phyloP scores from a whole-genome alignment of 2,113 vertebrate genomes.

The Microtus montanus region DNA sequence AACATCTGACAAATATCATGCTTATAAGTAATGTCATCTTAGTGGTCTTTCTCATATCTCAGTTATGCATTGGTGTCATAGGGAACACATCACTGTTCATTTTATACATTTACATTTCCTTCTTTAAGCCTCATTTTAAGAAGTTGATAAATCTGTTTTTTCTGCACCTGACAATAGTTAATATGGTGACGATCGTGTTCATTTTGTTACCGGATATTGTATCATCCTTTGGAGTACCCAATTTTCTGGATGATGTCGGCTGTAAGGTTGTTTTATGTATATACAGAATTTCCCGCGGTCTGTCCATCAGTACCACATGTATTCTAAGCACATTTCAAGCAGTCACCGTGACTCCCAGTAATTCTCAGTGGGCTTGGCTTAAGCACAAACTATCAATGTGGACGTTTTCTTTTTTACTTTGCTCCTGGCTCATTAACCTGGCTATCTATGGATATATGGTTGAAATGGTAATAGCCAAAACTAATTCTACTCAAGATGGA shows the following conservation, averaged over 20 bases:
- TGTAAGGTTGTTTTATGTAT: no score
- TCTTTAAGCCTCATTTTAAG: background rate
- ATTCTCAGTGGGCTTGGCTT: background rate
- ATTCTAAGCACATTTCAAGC: no score
- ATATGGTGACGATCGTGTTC: fast-evolving
- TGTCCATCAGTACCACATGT: no score
- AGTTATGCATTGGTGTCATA: background rate
- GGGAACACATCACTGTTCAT: background rate
- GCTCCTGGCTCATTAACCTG: background rate
- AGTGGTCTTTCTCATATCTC: background rate
- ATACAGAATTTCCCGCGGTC: no score
- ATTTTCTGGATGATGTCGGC: no score
- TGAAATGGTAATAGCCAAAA: fast-evolving
- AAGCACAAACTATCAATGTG: background rate
- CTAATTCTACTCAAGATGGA: no score
- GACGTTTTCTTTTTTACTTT: background rate
- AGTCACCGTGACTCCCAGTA: no score
- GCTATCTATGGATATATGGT: no score
- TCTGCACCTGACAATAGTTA: background rate
- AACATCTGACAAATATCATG: background rate
- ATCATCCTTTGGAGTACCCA: background rate
- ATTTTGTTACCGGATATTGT: background rate
- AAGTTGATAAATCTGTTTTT: background rate
- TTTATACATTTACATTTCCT: background rate
- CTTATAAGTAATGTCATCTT: background rate